Evolutionary conservation across 2,888 invertebrate species (phyloP).

Genomic region (Dromius quadrimaculatus): DNA sequence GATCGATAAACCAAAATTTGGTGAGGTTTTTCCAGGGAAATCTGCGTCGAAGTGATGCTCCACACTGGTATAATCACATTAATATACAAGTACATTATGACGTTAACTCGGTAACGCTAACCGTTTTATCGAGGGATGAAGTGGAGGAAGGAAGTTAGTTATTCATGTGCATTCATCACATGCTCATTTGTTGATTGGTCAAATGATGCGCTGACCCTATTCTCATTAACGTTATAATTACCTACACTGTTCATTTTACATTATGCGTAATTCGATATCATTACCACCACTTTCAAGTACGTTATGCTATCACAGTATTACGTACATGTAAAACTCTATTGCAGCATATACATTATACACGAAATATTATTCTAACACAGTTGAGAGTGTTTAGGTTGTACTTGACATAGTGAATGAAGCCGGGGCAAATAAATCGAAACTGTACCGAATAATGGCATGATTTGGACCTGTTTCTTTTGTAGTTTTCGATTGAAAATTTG

Average conservation of each 20-base stretch:
- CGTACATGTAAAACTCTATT: no score
- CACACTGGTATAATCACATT: constrained; percentile 45
- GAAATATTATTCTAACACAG: no score
- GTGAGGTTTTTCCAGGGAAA: constrained; percentile 6
- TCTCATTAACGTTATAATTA: constrained; percentile 47
- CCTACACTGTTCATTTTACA: constrained; percentile 31
- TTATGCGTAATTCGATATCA: constrained; percentile 33
- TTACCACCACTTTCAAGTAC: no score
- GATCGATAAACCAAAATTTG: not conserved
- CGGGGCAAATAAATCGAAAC: no score
- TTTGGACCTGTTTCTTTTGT: no score
- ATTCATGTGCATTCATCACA: constrained; percentile 47
- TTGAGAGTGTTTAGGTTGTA: no score
- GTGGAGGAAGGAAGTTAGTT: not conserved
- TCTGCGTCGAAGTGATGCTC: constrained; percentile 14
- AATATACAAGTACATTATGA: constrained; percentile 48
- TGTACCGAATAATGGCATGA: no score
- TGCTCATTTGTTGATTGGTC: constrained; percentile 47
- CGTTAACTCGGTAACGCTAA: constrained; percentile 28
- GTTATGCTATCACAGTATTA: no score
- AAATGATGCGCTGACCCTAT: constrained; percentile 40
- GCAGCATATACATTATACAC: no score
- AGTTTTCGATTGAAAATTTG: no score
- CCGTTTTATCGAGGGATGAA: constrained; percentile 36
- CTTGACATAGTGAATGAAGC: no score